A percentile compares a stretch with the other conserved stretches of the same genome.
These are phyloP conservation scores for Glyptemys insculpta DNA, from an alignment of 2,797 vertebrate genomes.

Conservation along the genomic window DNA sequence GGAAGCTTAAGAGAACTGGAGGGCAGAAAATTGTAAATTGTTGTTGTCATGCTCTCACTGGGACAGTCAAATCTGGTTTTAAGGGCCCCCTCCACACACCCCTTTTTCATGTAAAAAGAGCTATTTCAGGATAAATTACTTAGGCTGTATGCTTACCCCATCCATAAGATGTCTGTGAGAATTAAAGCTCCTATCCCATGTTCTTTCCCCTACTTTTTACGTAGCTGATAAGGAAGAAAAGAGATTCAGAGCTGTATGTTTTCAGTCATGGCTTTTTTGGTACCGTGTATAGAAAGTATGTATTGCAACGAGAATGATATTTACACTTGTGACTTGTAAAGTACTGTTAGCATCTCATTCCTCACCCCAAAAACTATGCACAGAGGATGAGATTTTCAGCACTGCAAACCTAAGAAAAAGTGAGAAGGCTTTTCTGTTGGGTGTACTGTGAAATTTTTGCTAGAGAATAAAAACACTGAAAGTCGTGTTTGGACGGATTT, in stretches of 20 bases:
- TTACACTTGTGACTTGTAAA: constrained; percentile 24
- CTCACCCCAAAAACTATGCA: background rate
- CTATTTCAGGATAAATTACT: constrained; percentile 49
- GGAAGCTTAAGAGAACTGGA: constrained; percentile 64
- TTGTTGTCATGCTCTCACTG: constrained; percentile 76
- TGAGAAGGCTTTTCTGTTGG: background rate
- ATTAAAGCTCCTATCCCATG: background rate
- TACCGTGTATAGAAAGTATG: background rate
- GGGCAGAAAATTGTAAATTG: constrained; percentile 76
- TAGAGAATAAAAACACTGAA: background rate
- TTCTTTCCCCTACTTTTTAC: constrained; percentile 14
- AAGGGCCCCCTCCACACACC: background rate
- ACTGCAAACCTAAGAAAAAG: background rate
- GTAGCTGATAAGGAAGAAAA: constrained; percentile 41
- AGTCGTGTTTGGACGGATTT: background rate
- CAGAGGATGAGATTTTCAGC: too few species aligned
- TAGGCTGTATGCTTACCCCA: constrained; percentile 35
- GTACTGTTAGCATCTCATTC: background rate
- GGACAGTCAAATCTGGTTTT: constrained; percentile 84
- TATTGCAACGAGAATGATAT: background rate
- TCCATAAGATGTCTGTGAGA: background rate
- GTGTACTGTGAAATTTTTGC: rapidly evolving
- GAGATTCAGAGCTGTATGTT: background rate
- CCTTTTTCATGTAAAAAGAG: constrained; percentile 47
- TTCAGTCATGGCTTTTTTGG: background rate